Percentiles rank a stretch among this genome's conserved stretches.
These are phyloP conservation scores for Gryllus longicercus DNA, from an alignment of 2,888 invertebrate species.

Conservation along the genomic window DNA sequence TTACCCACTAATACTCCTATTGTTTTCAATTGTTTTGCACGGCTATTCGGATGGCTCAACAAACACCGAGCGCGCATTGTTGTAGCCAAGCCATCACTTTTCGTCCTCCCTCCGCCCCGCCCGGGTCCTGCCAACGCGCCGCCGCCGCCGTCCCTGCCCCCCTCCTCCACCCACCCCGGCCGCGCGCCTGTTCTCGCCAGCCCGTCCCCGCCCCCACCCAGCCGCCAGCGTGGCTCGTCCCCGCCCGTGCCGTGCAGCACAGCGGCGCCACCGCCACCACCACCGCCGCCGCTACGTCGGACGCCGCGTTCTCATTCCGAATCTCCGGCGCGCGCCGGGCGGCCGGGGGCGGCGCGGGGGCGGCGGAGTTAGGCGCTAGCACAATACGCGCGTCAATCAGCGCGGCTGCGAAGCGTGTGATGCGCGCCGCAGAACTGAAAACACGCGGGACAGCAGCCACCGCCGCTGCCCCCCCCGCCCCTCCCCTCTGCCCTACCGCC, in stretches of 20 bases:
- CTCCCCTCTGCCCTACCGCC: background rate
- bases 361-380: background rate
- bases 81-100: slow-evolving; percentile 9
- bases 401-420: background rate
- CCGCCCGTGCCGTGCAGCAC: background rate
- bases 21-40: slow-evolving; percentile 17
- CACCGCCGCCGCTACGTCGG: background rate
- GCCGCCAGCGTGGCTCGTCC: background rate
- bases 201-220: background rate
- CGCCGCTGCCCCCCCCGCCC: too few species aligned
- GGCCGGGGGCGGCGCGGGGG: background rate
- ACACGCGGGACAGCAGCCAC: background rate
- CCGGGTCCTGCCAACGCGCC: background rate
- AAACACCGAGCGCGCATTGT: slow-evolving; percentile 10
- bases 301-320: slow-evolving; percentile 7
- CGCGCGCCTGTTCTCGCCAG: background rate
- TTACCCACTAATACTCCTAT: slow-evolving; percentile 17
- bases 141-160: background rate
- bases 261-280: background rate
- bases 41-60: slow-evolving; percentile 10
- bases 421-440: background rate
- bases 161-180: background rate
- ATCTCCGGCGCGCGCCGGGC: background rate
- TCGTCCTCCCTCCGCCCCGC: background rate
- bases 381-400: background rate